Percentiles rank a stretch among this genome's conserved stretches.
phyloP scores from a whole-genome alignment of 2,888 invertebrate species.

The Eupithecia inturbata region DNA sequence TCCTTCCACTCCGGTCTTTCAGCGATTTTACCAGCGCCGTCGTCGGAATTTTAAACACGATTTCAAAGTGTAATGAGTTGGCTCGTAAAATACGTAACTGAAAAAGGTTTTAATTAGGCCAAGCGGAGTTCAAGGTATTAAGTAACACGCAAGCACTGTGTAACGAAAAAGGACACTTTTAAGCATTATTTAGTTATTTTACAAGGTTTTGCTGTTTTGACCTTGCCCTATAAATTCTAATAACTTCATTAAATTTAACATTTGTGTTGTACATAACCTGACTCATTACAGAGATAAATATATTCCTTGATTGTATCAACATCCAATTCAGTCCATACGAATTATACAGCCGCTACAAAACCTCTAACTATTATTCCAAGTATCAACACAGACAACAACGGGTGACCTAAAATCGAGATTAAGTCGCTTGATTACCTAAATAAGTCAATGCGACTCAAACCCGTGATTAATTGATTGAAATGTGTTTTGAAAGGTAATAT shows the following conservation, averaged over 20 bases:
- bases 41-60: constrained; percentile 9
- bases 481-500: background rate
- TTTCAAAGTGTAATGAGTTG: constrained; percentile 11
- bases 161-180: background rate
- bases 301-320: constrained; percentile 81
- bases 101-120: constrained; percentile 11
- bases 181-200: background rate
- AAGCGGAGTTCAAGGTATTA: constrained; percentile 7
- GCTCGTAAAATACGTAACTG: constrained; percentile 5
- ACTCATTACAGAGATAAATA: constrained; percentile 79
- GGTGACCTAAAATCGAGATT: constrained; percentile 28
- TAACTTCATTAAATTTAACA: constrained; percentile 43
- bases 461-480: constrained; percentile 26
- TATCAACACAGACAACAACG: constrained; percentile 40
- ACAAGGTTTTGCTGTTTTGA: background rate
- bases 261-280: constrained; percentile 73
- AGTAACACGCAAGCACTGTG: background rate
- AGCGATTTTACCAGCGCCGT: background rate
- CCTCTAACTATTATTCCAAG: constrained; percentile 57
- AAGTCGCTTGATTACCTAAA: constrained; percentile 21
- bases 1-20: background rate
- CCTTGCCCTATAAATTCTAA: background rate
- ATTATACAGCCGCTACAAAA: constrained; percentile 71
- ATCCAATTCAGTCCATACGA: constrained; percentile 80
- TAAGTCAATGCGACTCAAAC: constrained; percentile 45